These are phyloP conservation scores for Temnothorax ravouxi DNA, from an alignment of 2,888 invertebrate species.

Conservation along the genomic window DNA sequence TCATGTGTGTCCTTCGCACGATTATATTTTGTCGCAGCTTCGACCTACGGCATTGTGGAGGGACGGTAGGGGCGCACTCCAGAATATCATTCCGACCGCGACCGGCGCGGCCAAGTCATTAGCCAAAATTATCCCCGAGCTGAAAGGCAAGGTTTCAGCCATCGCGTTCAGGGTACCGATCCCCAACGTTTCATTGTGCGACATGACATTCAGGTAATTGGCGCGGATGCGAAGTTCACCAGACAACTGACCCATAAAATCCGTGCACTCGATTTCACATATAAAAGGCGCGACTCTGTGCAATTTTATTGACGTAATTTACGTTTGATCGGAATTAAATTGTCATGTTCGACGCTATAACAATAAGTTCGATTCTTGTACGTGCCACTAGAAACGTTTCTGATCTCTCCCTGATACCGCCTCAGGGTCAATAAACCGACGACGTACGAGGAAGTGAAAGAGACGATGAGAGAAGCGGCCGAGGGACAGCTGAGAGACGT, in stretches of 20 bases:
- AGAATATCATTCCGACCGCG: conserved; percentile 90
- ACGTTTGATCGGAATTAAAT: background rate
- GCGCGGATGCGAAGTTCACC: background rate
- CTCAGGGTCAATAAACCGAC: conserved; percentile 87
- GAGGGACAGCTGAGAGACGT: conserved; percentile 88
- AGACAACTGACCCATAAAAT: background rate
- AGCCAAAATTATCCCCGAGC: conserved; percentile 93
- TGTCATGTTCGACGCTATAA: background rate
- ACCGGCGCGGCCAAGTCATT: conserved; percentile 93
- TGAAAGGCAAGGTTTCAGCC: conserved; percentile 92
- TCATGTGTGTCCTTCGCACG: background rate
- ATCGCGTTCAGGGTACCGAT: conserved; percentile 94
- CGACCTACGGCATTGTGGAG: conserved; percentile 86
- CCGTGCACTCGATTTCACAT: background rate
- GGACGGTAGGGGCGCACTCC: conserved; percentile 89
- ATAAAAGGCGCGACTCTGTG: background rate
- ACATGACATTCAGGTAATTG: conserved; percentile 89
- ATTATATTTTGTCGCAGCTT: conserved; percentile 10
- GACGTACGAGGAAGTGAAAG: conserved; percentile 89
- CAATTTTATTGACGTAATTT: background rate
- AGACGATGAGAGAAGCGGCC: conserved; percentile 88
- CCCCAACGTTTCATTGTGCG: conserved; percentile 93
- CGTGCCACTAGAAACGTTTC: background rate
- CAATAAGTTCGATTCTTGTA: background rate
- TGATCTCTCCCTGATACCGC: background rate